Evolutionary conservation across 2,797 vertebrate species (phyloP), one percentile per base, ranked within the genome.

Genomic region (Poecilia velifera): DNA sequence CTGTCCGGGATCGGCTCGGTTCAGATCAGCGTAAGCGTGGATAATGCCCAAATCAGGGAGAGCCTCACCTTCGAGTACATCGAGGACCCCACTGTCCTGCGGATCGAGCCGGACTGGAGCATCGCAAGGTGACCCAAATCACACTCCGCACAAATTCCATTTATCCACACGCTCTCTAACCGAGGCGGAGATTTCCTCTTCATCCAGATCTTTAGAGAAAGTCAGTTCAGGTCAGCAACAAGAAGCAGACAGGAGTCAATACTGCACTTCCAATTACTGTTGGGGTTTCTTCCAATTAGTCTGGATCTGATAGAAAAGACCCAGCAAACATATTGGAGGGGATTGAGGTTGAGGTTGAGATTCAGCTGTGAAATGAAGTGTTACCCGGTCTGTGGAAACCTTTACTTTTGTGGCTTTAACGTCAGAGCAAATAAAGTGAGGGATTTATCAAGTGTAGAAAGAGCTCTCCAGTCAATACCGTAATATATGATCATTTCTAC

Each of bases 31-130:
- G 97, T 99, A 81, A 96, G 96, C 0, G 97, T 99, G 1, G 98
- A 99, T 92, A 95, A 91, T 2, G 97, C 98, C n/a, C 97, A 94
- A n/a, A 95, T 99, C 90, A 95, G 95, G 76, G 96, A 94, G 87
- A 98, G 93, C 31, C 90, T 99, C 87, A 93, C 94, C 47, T 99
- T 99, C 0, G 97, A 99, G 83, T 99, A 99, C 95, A 99, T 99
- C 1, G 97, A 99, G 0, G 98, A 99, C 82, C 98, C 98, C 0
- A 98, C 96, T 0, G 97, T 99, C 34, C 96, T 97, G 85, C 97
- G 97, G 82, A 96, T 99, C 0, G 98, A 99, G 13, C 98, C 98
- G 0, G 97, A 99, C 86, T 99, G 98, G 98, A 99, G 98, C 95
- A 99, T 99, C 2, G 95, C 97, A 82, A 99, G 98, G 98, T 99